phyloP scores from a whole-genome alignment of 1,140 invertebrate genomes.

The Drosophila sturtevanti region DNA sequence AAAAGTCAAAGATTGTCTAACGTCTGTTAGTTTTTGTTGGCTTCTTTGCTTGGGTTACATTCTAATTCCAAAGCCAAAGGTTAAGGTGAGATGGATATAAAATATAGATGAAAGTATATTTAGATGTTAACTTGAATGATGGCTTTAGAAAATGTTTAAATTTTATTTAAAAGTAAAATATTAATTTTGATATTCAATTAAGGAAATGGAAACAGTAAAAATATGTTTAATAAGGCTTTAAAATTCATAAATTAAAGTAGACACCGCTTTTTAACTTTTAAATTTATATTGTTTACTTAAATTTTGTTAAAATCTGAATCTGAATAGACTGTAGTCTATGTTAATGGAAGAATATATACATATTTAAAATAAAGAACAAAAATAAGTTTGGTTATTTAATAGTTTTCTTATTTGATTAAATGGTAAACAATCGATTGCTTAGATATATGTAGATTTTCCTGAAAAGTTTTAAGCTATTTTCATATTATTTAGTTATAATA shows the following conservation, averaged over 20 bases:
- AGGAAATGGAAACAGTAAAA: no score
- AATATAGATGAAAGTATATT: background rate
- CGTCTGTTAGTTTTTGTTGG: slow-evolving; percentile 45
- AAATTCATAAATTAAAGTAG: no score
- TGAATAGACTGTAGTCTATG: no score
- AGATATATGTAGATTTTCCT: background rate
- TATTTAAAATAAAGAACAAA: no score
- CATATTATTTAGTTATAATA: background rate
- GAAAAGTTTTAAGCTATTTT: background rate
- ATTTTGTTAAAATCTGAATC: no score
- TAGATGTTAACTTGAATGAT: background rate
- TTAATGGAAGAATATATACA: no score
- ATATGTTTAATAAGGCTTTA: no score
- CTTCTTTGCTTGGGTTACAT: slow-evolving; percentile 23
- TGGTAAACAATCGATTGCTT: background rate
- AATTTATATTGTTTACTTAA: no score
- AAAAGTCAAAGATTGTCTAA: slow-evolving; percentile 28
- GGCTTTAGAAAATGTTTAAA: background rate
- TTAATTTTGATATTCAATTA: background rate
- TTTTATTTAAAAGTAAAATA: background rate
- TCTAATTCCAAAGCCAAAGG: slow-evolving; percentile 47
- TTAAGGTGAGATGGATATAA: slow-evolving; percentile 48
- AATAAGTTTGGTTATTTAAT: no score
- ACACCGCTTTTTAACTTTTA: no score
- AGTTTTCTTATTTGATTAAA: no score